Percentiles rank a stretch among this genome's conserved stretches.
Evolutionary conservation across 2,113 vertebrate species (phyloP).

Genomic region (Nibea coibor): DNA sequence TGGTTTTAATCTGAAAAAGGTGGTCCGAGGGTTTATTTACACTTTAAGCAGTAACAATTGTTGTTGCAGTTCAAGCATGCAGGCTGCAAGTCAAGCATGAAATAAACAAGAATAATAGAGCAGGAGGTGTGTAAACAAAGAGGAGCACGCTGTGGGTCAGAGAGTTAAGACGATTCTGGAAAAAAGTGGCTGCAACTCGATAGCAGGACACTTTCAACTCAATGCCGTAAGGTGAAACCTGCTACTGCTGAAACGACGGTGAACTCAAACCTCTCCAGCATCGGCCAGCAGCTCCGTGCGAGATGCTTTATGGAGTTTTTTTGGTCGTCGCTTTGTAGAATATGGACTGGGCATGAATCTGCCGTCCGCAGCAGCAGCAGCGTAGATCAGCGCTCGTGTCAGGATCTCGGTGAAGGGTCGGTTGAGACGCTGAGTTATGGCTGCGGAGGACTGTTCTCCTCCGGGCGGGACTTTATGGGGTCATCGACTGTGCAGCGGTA

Average conservation of each 20-base stretch:
- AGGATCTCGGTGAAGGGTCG: conserved; percentile 41
- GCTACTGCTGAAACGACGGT: conserved; percentile 3
- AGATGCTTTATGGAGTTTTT: conserved; percentile 52
- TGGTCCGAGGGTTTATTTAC: no score
- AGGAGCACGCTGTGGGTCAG: neutral
- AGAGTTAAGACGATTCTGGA: conserved; percentile 6
- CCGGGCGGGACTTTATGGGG: conserved; percentile 69
- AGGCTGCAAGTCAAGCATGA: neutral
- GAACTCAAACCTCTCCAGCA: conserved; percentile 33
- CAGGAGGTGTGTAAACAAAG: conserved; percentile 9
- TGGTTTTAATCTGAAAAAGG: no score
- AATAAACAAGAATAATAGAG: conserved; percentile 1
- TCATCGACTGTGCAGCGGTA: conserved; percentile 58
- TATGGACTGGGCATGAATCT: conserved; percentile 48
- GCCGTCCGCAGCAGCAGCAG: conserved; percentile 28
- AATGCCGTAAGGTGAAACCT: conserved; percentile 34
- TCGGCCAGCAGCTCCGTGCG: conserved; percentile 12
- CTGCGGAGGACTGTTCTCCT: conserved; percentile 54
- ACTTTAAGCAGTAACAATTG: neutral
- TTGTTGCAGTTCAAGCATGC: neutral
- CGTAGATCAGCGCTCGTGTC: conserved; percentile 41
- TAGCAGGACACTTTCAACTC: conserved; percentile 9
- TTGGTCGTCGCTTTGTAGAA: conserved; percentile 35
- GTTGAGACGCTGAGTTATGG: conserved; percentile 57
- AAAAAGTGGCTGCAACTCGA: conserved; percentile 26